Evolutionary conservation across 64 coral and sea anemone genomes (phyloP).

Genomic region (Pocillopora verrucosa): DNA sequence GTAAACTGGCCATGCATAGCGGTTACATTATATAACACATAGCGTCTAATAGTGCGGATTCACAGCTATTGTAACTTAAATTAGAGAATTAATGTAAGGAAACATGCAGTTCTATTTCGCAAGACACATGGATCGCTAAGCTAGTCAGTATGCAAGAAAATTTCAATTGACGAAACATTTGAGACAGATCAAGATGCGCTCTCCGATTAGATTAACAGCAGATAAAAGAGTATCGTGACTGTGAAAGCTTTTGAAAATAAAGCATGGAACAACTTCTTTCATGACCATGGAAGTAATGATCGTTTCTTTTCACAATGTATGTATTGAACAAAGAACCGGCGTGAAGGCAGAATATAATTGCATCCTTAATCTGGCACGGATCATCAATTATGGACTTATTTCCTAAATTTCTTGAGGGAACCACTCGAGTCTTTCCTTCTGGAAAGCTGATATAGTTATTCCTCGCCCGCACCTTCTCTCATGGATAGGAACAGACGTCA

Average conservation of each 20-base stretch:
- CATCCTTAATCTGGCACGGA: background rate
- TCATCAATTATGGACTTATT: background rate
- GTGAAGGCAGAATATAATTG: background rate
- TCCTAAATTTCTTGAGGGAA: background rate
- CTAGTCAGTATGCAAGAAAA: background rate
- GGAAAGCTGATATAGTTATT: conserved; percentile 16
- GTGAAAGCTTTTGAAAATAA: background rate
- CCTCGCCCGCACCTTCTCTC: background rate
- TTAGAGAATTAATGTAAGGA: background rate
- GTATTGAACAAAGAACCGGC: too few species aligned
- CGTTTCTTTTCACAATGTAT: too few species aligned
- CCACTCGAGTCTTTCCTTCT: background rate
- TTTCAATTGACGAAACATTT: background rate
- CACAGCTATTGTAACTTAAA: background rate
- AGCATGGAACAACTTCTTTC: background rate
- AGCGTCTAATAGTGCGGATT: background rate
- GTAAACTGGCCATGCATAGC: background rate
- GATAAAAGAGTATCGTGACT: background rate
- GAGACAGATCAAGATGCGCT: background rate
- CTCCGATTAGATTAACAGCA: background rate
- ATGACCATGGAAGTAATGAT: background rate
- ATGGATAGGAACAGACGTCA: background rate
- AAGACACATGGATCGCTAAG: background rate
- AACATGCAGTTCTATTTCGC: background rate
- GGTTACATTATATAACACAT: background rate